Percentiles rank a stretch among this genome's conserved stretches.
Conservation (phyloP, 2,888 invertebrate species). For the Andricus curvator region DNA sequence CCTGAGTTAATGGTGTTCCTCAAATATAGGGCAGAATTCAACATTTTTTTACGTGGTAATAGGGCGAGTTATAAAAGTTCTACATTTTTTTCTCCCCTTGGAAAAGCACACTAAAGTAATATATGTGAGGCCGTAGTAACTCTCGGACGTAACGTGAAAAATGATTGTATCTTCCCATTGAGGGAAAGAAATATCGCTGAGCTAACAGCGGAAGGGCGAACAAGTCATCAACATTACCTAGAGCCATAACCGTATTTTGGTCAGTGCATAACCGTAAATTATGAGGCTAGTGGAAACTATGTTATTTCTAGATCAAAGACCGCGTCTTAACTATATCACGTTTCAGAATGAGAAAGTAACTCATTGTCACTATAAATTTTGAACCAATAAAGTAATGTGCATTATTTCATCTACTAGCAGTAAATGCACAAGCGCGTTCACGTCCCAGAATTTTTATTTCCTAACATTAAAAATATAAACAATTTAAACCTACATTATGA, state of each 20-base stretch:
- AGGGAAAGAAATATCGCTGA: not conserved
- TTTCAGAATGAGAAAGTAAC: not conserved
- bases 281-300: not conserved
- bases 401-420: not conserved
- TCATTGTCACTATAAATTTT: slow-evolving; percentile 7
- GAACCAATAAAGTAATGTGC: not conserved
- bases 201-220: not conserved
- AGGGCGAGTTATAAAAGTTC: not conserved
- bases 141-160: not conserved
- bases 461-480: too few relatives aligned
- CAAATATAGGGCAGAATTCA: too few relatives aligned
- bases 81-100: not conserved
- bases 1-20: too few relatives aligned
- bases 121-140: not conserved
- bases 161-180: not conserved
- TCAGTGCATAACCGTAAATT: slow-evolving; percentile 7
- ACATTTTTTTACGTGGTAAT: too few relatives aligned
- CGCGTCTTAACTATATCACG: not conserved
- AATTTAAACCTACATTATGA: too few relatives aligned
- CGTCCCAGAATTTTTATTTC: too few relatives aligned
- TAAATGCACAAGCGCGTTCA: too few relatives aligned
- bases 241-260: not conserved
- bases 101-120: not conserved
- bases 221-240: not conserved
- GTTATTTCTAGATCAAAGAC: slow-evolving; percentile 7